A percentile compares a stretch with the other conserved stretches of the same genome.
Evolutionary conservation across 2,888 invertebrate genomes (phyloP).

Genomic region (Parnassius glacialis): DNA sequence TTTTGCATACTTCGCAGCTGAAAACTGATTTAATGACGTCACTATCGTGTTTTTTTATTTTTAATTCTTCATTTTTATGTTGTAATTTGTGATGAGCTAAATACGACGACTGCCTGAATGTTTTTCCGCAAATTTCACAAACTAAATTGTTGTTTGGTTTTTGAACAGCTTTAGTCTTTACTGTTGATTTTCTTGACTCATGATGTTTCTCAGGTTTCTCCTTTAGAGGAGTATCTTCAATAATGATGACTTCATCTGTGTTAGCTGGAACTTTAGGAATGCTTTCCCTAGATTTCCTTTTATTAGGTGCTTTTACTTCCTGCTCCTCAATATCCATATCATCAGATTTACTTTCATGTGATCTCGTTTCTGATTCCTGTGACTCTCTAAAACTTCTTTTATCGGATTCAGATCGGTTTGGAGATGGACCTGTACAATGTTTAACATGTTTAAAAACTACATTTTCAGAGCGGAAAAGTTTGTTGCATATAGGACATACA

Average conservation of each 20-base stretch:
- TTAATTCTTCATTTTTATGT: conserved; percentile 57
- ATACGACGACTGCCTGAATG: conserved; percentile 72
- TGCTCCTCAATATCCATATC: conserved; percentile 51
- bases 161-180: conserved; percentile 41
- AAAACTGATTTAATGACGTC: conserved; percentile 48
- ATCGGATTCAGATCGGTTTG: conserved; percentile 67
- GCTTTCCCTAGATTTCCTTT: conserved; percentile 53
- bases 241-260: conserved; percentile 55
- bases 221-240: conserved; percentile 58
- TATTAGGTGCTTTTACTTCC: conserved; percentile 44
- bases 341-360: conserved; percentile 50
- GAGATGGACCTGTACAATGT: conserved; percentile 74
- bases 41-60: conserved; percentile 43
- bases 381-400: conserved; percentile 59
- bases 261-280: conserved; percentile 38
- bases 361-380: conserved; percentile 55
- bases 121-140: conserved; percentile 74
- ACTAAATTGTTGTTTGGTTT: conserved; percentile 46
- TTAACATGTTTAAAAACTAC: conserved; percentile 78
- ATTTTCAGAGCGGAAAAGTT: conserved; percentile 74
- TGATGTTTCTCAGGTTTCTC: conserved; percentile 41
- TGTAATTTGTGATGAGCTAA: conserved; percentile 66
- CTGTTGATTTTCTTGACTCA: conserved; percentile 40
- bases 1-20: conserved; percentile 71
- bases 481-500: conserved; percentile 74